These are phyloP conservation scores for Paradisaea rubra DNA, from an alignment of 2,113 vertebrate genomes.

Conservation along the genomic window DNA sequence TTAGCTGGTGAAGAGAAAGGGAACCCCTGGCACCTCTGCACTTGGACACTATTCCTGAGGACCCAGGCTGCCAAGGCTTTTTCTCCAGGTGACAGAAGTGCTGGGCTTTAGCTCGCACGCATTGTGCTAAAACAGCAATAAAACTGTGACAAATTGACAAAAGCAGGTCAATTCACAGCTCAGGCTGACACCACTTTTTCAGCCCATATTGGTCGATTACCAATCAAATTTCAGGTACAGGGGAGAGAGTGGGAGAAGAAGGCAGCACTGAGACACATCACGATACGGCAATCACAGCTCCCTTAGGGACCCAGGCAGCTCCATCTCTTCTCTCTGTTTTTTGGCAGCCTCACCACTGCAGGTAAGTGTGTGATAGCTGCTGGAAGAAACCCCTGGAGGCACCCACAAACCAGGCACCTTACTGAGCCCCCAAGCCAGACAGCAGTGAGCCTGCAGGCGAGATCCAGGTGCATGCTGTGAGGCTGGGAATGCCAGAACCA, in stretches of 20 bases:
- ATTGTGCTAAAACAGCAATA: conserved; percentile 35
- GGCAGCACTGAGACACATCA: neutral
- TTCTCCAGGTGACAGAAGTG: neutral
- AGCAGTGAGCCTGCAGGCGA: neutral
- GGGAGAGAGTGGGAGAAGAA: neutral
- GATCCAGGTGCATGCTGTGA: neutral
- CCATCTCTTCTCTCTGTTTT: neutral
- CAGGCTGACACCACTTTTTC: conserved; percentile 30
- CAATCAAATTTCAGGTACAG: conserved; percentile 15
- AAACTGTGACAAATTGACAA: conserved; percentile 42
- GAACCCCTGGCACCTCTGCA: neutral
- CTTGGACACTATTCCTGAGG: neutral
- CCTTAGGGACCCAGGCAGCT: neutral
- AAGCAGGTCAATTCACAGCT: conserved; percentile 55
- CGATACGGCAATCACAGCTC: rapidly evolving
- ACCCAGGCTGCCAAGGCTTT: neutral
- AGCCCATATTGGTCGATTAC: conserved; percentile 15
- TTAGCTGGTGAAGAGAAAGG: neutral
- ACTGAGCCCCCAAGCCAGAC: neutral
- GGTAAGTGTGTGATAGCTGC: rapidly evolving
- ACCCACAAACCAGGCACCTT: neutral
- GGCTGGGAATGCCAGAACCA: neutral
- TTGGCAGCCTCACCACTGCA: neutral
- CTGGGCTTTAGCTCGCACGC: neutral
- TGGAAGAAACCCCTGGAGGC: neutral